Evolutionary conservation across 2,113 vertebrate species (phyloP), one percentile per base, ranked within the genome.

Genomic region (Fulica atra): DNA sequence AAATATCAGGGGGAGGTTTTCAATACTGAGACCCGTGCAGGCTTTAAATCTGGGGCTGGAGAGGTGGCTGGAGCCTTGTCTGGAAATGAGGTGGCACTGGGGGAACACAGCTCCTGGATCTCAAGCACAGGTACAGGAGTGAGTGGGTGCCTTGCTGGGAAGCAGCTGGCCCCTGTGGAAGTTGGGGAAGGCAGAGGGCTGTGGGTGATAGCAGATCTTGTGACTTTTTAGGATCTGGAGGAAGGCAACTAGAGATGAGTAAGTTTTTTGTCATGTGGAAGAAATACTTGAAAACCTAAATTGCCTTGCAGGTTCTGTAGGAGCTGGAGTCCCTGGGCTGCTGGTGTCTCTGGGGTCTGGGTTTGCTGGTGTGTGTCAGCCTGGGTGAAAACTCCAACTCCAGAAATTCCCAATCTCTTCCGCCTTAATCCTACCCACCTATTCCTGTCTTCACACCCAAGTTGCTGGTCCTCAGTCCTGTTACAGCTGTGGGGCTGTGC

Each of bases 221-320:
- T 96, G 97, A 97, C 95, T 97, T 93, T 46, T 73, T 50, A 92
- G 76, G 94, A 85, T 90, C 78, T 86, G 81, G 25, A 44, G 89
- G 81, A 96, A 61, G 86, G 78, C 61, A 7, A 86, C 36, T 90
- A 78, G 84, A 60, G 57, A 56, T 96, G 93, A 97, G 96, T 93
- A 95, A 95, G 73, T 95, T 97, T 5, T 5, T 51, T 66, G 92
- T 95, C 96, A 88, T 86, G 87, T 92, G 93, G 95, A 85, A 93
- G 95, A 87, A 89, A 48, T 48, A 79, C 33, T 14, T 13, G 73
- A 77, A 94, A 89, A 70, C 40, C 1, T 36, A 11, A 81, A 57
- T 86, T 4, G 56, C 50, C 68, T 25, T 7, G 26, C 1, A 3
- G 53, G 6, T 77, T 64, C 29, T 36, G 2, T 36, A 33, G 44